phyloP scores from a whole-genome alignment of 1,140 invertebrate genomes.

The Dufourea novaeangliae region DNA sequence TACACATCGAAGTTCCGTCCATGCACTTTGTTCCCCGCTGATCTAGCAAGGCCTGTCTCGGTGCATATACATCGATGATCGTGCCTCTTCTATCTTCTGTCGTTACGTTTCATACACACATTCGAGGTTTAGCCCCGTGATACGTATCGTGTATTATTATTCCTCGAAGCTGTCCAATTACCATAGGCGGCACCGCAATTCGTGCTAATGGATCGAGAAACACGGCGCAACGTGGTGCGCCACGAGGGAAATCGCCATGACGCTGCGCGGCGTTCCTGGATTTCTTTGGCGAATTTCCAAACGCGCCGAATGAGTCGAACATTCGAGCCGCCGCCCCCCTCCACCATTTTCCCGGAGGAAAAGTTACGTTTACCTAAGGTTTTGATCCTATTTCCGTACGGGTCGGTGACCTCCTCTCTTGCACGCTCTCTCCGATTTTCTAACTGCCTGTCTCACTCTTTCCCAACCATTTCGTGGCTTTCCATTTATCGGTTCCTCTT shows the following conservation, averaged over 20 bases:
- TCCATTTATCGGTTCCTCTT: slow-evolving; percentile 10
- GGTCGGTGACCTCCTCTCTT: slow-evolving; percentile 71
- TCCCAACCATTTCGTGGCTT: neutral
- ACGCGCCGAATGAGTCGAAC: slow-evolving; percentile 67
- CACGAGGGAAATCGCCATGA: slow-evolving; percentile 64
- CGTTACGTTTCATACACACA: slow-evolving; percentile 32
- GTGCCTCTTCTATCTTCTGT: neutral
- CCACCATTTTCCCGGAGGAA: slow-evolving; percentile 65
- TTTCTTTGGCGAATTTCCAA: slow-evolving; percentile 77
- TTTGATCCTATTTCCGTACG: slow-evolving; percentile 77
- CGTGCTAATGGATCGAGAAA: slow-evolving; percentile 68
- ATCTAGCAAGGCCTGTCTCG: neutral
- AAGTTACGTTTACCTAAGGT: slow-evolving; percentile 78
- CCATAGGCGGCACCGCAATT: slow-evolving; percentile 61
- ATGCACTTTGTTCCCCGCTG: no score
- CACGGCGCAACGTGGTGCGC: slow-evolving; percentile 55
- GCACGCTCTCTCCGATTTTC: slow-evolving; percentile 26
- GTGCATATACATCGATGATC: slow-evolving; percentile 36
- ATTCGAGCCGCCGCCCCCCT: slow-evolving; percentile 9
- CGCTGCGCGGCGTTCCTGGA: slow-evolving; percentile 63
- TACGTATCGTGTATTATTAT: slow-evolving; percentile 67
- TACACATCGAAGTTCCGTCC: no score
- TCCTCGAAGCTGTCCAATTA: slow-evolving; percentile 68
- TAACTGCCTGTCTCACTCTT: slow-evolving; percentile 6
- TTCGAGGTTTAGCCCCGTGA: slow-evolving; percentile 20